These are phyloP conservation scores for Gasterosteus nipponicus DNA, from an alignment of 2,113 vertebrate genomes.

Conservation along the genomic window DNA sequence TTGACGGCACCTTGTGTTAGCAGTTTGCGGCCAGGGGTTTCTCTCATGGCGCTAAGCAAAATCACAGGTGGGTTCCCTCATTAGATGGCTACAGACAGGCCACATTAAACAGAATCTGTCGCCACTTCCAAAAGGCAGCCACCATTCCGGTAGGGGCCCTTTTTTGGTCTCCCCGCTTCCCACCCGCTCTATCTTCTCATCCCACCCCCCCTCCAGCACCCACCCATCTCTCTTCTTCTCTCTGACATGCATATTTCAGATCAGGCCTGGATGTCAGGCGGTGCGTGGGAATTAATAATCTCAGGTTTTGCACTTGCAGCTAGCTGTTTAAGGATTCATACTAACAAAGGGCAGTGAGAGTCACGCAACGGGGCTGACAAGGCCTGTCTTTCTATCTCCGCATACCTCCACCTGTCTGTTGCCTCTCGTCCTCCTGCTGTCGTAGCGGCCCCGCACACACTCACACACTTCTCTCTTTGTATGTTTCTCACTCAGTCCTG, in stretches of 20 bases:
- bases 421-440: constrained; percentile 16
- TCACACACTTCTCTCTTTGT: constrained; percentile 38
- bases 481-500: constrained; percentile 59
- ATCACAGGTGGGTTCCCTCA: constrained; percentile 81
- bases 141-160: constrained; percentile 33
- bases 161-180: constrained; percentile 44
- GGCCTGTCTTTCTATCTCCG: constrained; percentile 70
- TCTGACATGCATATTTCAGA: constrained; percentile 80
- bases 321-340: constrained; percentile 83
- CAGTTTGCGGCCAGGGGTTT: constrained; percentile 71
- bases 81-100: constrained; percentile 81
- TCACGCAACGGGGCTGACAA: constrained; percentile 79
- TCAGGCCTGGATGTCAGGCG: constrained; percentile 79
- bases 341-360: constrained; percentile 85
- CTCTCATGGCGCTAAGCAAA: constrained; percentile 67
- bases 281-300: constrained; percentile 85
- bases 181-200: constrained; percentile 45
- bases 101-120: constrained; percentile 79
- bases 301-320: constrained; percentile 74
- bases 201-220: neutral
- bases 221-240: constrained; percentile 58
- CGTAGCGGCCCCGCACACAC: constrained; percentile 8
- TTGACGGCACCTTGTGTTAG: constrained; percentile 72
- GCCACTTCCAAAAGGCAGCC: constrained; percentile 45
- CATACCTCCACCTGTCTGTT: constrained; percentile 57